These are phyloP conservation scores for Chiloscyllium plagiosum DNA, from an alignment of 2,113 vertebrate genomes.

Conservation along the genomic window DNA sequence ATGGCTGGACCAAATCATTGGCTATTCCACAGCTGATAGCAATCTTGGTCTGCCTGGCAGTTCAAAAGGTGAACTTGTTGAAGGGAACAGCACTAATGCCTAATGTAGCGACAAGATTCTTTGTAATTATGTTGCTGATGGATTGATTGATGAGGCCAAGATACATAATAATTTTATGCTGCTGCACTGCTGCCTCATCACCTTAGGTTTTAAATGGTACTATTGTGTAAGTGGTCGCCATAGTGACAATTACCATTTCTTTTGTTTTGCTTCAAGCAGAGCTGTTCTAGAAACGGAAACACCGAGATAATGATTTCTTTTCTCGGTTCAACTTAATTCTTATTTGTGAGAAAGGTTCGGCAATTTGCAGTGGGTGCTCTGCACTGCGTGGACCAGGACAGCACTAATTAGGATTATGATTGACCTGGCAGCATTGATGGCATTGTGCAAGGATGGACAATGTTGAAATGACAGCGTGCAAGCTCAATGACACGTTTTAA, in stretches of 20 bases:
- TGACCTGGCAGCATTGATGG: background rate
- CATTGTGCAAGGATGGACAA: background rate
- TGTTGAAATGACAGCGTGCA: background rate
- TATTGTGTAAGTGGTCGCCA: background rate
- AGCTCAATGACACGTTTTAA: background rate
- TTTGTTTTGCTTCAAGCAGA: background rate
- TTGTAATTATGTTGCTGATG: background rate
- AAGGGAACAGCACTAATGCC: background rate
- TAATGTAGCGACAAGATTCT: background rate
- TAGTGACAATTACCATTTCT: background rate
- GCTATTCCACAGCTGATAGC: background rate
- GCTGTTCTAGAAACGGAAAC: no score
- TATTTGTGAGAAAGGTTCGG: background rate
- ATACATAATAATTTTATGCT: background rate
- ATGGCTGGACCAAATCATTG: background rate
- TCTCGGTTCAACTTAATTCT: background rate
- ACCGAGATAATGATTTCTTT: background rate
- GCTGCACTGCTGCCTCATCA: background rate
- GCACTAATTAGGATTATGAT: background rate
- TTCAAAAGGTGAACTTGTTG: background rate
- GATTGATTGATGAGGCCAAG: background rate
- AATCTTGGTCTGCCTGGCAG: background rate
- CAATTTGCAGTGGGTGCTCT: background rate
- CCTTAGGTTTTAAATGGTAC: background rate
- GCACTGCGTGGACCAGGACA: background rate